Percentiles rank a stretch among this genome's conserved stretches.
phyloP scores from a whole-genome alignment of 2,797 vertebrate genomes.

The Pogoniulus pusillus region DNA sequence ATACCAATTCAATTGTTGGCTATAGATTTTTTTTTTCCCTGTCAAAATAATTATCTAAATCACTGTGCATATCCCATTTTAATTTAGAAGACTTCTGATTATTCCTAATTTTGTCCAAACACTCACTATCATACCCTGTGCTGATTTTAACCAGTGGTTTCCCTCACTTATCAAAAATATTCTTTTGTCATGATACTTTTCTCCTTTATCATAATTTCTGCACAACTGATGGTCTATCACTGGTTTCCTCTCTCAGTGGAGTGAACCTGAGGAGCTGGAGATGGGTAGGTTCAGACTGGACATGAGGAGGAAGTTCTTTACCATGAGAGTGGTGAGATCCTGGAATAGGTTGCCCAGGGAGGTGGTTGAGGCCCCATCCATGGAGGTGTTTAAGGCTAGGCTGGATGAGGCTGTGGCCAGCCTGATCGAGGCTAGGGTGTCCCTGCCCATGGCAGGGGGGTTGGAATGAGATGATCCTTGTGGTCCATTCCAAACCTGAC shows the following conservation, averaged over 20 bases:
- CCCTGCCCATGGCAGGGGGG: too few species aligned
- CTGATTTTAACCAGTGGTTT: background rate
- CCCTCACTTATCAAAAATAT: background rate
- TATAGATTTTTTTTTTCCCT: background rate
- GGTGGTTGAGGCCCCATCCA: too few species aligned
- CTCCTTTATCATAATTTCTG: background rate
- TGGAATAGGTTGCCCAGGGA: too few species aligned
- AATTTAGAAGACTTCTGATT: background rate
- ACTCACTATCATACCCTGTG: fast-evolving
- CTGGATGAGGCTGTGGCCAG: too few species aligned
- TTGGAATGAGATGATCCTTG: too few species aligned
- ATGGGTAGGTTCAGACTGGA: too few species aligned
- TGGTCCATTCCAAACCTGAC: too few species aligned
- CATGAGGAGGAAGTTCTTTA: too few species aligned
- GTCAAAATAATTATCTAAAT: background rate
- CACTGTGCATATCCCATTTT: background rate
- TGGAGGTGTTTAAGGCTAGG: too few species aligned
- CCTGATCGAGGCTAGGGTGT: too few species aligned
- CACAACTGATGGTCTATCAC: background rate
- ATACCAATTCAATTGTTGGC: background rate
- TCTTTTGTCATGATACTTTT: background rate
- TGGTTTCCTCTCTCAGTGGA: background rate
- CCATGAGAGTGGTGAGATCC: too few species aligned
- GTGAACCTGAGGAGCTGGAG: background rate
- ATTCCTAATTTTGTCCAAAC: background rate